A percentile compares a stretch with the other conserved stretches of the same genome.
Conservation (phyloP, 2,888 invertebrate species). For the Pristionchus mayeri region DNA sequence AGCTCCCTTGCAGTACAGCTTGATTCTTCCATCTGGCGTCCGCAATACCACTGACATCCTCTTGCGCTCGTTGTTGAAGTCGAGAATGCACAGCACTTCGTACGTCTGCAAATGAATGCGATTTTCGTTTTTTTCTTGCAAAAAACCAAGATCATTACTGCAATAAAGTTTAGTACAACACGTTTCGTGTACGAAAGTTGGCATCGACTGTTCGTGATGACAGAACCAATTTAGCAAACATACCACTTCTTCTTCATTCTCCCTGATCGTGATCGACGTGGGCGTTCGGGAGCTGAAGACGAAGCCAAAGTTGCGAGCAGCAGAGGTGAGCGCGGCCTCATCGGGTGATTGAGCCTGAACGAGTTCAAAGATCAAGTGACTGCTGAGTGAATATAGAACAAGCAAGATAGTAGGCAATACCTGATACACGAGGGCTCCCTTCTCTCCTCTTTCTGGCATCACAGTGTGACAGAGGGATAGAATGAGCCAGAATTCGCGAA, state of each 20-base stretch:
- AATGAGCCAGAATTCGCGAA: slow-evolving; percentile 81
- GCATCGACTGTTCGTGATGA: too few species aligned
- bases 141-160: not conserved
- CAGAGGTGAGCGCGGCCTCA: slow-evolving; percentile 95
- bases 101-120: slow-evolving; percentile 79
- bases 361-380: not conserved
- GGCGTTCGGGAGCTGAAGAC: slow-evolving; percentile 85
- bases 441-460: slow-evolving; percentile 84
- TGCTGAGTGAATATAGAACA: not conserved
- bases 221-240: too few species aligned
- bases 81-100: slow-evolving; percentile 95
- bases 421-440: slow-evolving; percentile 82
- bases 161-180: too few species aligned
- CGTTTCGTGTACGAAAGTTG: too few species aligned
- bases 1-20: slow-evolving; percentile 93
- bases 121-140: not conserved
- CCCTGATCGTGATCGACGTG: slow-evolving; percentile 80
- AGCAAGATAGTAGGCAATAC: not conserved
- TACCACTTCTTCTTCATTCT: slow-evolving; percentile 71
- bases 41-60: slow-evolving; percentile 90
- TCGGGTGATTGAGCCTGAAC: slow-evolving; percentile 98
- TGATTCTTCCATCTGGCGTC: slow-evolving; percentile 77
- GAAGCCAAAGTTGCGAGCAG: slow-evolving; percentile 98
- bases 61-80: slow-evolving; percentile 98
- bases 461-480: slow-evolving; percentile 98